Evolutionary conservation across 2,113 vertebrate species (phyloP), one percentile per base, ranked within the genome.

Genomic region (Euleptes europaea): DNA sequence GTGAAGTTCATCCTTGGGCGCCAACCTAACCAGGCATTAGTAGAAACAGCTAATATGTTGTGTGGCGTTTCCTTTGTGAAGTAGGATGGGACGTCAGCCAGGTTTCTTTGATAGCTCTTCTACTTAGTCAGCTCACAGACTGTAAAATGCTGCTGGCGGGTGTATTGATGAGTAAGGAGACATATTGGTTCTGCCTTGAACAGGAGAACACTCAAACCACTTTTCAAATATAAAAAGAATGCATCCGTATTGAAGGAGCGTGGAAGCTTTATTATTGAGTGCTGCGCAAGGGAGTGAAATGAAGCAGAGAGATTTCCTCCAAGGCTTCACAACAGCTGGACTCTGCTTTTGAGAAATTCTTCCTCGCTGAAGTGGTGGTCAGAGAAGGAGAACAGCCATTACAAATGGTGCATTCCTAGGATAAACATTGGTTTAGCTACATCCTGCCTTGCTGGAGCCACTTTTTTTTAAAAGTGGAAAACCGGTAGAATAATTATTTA

Each of bases 61-160:
- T 89, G 82, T 87, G 87, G 88, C 93, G 76, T 91, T 94, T 94
- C 83, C 76, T 86, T 92, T 88, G 86, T 82, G 88, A 70, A 71
- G 57, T 44, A 78, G 31, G n/a, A 38, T 91, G 82, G 51, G 88
- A 57, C 84, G 42, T 14, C 83, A 91, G 85, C 88, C 85, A 83
- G 57, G 26, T 66, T 15, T 49, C 19, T 84, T 81, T 21, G 72
- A 86, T 85, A 38, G 76, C 85, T 66, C 63, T 74, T 26, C 17
- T 42, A 71, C 88, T 93, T 85, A 17, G 70, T 89, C 90, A 83
- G 51, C 26, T 83, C 80, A 82, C 72, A 83, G 88, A 83, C 9
- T 65, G 40, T 12, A 23, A 40, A 54, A 60, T 35, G 14, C 17
- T 31, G 38, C 40, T 82, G 51, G 51, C 51, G 13, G 3, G 23